phyloP scores from a whole-genome alignment of 1,140 invertebrate genomes.

The Danaus plexippus region DNA sequence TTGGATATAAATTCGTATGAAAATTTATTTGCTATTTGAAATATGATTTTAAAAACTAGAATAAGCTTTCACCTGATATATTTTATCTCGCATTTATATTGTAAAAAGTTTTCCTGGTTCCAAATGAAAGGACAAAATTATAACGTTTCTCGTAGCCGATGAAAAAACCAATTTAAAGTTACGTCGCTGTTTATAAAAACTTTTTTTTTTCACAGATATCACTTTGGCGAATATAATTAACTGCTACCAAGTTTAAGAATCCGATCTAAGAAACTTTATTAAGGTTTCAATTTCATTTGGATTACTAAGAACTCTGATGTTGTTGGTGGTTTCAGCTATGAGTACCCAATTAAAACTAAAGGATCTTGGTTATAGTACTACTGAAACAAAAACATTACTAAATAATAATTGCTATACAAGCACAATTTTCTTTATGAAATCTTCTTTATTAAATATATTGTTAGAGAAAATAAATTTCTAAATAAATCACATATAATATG shows the following conservation, averaged over 20 bases:
- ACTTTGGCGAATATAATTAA: conserved; percentile 50
- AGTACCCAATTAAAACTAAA: conserved; percentile 9
- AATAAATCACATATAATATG: too few relatives aligned
- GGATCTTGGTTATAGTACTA: neutral
- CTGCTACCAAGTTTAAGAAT: conserved; percentile 36
- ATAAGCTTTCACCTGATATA: conserved; percentile 7
- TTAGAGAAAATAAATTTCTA: too few relatives aligned
- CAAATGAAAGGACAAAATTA: conserved; percentile 30
- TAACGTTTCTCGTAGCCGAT: conserved; percentile 30
- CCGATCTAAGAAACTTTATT: conserved; percentile 24
- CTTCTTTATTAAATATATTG: too few relatives aligned
- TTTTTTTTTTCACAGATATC: conserved; percentile 50
- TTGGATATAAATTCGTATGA: neutral
- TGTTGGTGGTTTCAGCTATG: conserved; percentile 8
- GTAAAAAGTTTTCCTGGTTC: conserved; percentile 28
- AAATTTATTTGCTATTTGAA: neutral
- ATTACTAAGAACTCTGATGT: conserved; percentile 19
- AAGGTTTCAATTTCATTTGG: conserved; percentile 27
- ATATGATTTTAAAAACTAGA: neutral
- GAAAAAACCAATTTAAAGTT: conserved; percentile 62
- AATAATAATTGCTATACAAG: neutral
- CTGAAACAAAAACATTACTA: neutral
- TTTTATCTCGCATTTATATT: conserved; percentile 20
- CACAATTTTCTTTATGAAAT: too few relatives aligned
- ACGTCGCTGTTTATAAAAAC: conserved; percentile 51